Base-by-base conservation (phyloP, 1,140 invertebrate species). In the Brachionus sp. region DNA sequence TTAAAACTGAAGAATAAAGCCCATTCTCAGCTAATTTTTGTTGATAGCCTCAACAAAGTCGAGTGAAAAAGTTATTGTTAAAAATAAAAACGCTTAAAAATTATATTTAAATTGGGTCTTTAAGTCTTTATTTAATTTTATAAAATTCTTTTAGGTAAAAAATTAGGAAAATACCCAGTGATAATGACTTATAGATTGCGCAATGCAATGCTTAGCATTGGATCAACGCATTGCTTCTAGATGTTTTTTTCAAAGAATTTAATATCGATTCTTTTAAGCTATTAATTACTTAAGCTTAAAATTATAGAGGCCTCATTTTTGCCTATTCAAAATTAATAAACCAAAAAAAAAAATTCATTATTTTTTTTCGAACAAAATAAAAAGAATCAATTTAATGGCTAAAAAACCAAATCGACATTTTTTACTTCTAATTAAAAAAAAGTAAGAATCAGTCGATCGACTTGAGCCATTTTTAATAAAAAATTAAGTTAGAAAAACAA, bases 401-500 rank as follows among this genome's bases (percentile, higher is more conserved):
- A 2, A 39, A 12, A 70, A 39, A 37, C 33, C 35, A 39, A 70
- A 70, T 39, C 29, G 37, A 70, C 12, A 35, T 70, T 39, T 70
- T 70, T 42, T 39, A 39, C 44, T 75, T 75, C 19, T 75, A 75
- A 75, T 75, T 75, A 50, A 75, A 35, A 46, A 29, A 46, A 46
- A 46, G 12, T 23, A 66, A 73, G 68, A 73, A 25, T 75, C 23
- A 75, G 70, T 75, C 70, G 64, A 68, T 68, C 35, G 70, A 46
- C 10, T 46, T 75, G 64, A 70, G 66, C 66, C 66, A 70, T 70
- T 70, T 70, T 70, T 70, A 19, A 70, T 75, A 13, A 75, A 75
- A 75, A 75, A 75, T 75, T 75, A 33, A 75, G 70, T 75, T 75
- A 75, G 42, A 75, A 75, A 75, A 75, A 75, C 70, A 75, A 75